Conservation (phyloP, 2,113 vertebrate genomes). For the Myocastor coypus region DNA sequence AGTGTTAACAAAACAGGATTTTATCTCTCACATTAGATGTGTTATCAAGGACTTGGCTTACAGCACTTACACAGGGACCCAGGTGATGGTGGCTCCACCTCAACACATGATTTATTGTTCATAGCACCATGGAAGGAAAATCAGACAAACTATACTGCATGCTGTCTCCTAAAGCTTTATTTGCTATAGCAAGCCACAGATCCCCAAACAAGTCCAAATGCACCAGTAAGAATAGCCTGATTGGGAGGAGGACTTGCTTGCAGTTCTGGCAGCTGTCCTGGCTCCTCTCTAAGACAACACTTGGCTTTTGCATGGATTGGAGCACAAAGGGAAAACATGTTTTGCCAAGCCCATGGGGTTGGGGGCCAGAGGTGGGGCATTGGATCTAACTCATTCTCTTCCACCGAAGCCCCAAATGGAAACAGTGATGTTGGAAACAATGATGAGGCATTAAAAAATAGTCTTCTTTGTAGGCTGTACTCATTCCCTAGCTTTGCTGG, state of each 20-base stretch:
- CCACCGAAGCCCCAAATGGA: not conserved
- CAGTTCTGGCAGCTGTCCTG: not conserved
- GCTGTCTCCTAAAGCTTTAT: not conserved
- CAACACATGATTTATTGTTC: not conserved
- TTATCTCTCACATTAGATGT: not conserved
- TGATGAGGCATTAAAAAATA: not conserved
- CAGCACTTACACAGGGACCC: not conserved
- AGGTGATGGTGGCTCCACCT: not conserved
- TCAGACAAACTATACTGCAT: not conserved
- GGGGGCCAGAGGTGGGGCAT: not conserved
- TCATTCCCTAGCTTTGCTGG: not conserved
- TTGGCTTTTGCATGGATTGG: conserved; percentile 15
- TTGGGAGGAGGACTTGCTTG: not conserved
- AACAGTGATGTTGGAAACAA: not conserved
- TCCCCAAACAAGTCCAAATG: not conserved
- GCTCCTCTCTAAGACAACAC: not conserved
- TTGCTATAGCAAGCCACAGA: not conserved
- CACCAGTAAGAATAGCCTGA: not conserved
- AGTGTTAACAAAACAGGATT: conserved; percentile 1
- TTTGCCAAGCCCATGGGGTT: not conserved
- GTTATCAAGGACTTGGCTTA: not conserved
- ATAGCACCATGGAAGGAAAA: not conserved
- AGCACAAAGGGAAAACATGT: not conserved
- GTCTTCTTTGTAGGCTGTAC: not conserved
- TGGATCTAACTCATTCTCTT: not conserved